phyloP scores from a whole-genome alignment of 2,888 invertebrate species.

The Liodrosophila aerea region DNA sequence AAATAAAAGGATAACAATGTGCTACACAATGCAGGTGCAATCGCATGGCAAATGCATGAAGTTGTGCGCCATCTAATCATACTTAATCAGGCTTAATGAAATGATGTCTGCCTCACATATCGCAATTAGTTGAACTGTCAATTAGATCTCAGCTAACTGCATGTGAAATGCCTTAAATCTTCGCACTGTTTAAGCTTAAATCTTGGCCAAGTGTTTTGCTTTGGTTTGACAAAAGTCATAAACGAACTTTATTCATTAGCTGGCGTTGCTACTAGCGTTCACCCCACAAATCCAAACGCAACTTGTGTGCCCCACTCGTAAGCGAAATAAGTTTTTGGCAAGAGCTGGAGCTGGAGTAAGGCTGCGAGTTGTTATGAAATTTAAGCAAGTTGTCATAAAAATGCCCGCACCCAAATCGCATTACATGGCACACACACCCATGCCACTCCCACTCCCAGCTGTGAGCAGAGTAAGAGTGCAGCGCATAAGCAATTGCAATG shows the following conservation, averaged over 20 bases:
- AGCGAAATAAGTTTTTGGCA: conserved; percentile 1
- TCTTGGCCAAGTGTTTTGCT: conserved; percentile 12
- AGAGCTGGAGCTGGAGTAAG: too few species aligned
- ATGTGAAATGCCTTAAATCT: conserved; percentile 1
- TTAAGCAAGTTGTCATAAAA: conserved; percentile 78
- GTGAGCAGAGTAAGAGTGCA: conserved; percentile 8
- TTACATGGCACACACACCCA: conserved; percentile 33
- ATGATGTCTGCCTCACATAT: conserved; percentile 3
- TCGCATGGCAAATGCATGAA: too few species aligned
- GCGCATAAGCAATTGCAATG: conserved; percentile 7
- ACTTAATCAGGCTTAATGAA: conserved; percentile 21
- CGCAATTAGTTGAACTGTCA: not conserved
- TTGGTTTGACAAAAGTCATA: conserved; percentile 49
- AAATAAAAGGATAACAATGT: conserved; percentile 30
- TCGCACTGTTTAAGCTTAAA: conserved; percentile 30
- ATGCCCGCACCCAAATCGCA: conserved; percentile 65
- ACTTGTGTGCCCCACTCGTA: conserved; percentile 31
- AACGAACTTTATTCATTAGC: conserved; percentile 73
- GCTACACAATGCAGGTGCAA: not conserved
- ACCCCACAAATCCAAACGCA: conserved; percentile 30
- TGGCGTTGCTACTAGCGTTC: conserved; percentile 21
- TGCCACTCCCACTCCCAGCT: not conserved
- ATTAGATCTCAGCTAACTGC: not conserved
- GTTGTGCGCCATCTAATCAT: too few species aligned
- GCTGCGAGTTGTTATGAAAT: conserved; percentile 60